Conservation (phyloP, 2,113 vertebrate genomes). For the Vidua macroura region DNA sequence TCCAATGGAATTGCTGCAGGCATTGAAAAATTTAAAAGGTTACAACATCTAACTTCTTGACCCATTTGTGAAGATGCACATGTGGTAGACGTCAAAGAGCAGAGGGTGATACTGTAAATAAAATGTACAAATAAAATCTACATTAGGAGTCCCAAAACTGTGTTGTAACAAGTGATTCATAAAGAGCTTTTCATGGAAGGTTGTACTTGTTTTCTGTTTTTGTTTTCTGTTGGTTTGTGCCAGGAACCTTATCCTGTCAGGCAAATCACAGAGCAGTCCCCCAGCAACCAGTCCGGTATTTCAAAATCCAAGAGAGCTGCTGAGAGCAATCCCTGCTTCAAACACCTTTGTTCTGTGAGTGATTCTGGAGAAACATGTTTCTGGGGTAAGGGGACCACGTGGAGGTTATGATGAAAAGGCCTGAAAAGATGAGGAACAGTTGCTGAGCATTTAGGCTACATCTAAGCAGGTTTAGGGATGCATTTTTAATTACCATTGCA, state of each 20-base stretch:
- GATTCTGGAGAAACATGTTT: background rate
- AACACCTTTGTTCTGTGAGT: slow-evolving; percentile 48
- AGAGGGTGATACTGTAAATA: background rate
- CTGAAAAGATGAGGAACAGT: background rate
- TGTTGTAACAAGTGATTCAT: background rate
- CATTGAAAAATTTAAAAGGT: background rate
- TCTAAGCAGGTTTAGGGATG: background rate
- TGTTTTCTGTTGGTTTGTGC: background rate
- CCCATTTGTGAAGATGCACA: background rate
- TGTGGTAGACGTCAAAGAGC: background rate
- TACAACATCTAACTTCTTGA: background rate
- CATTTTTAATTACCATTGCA: background rate
- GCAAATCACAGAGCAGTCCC: slow-evolving; percentile 30
- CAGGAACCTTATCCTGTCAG: slow-evolving; percentile 27
- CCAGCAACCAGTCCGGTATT: slow-evolving; percentile 1
- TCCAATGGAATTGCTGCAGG: background rate
- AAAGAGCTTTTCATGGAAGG: background rate
- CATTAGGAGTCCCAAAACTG: background rate
- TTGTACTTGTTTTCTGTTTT: background rate
- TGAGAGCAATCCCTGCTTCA: slow-evolving; percentile 14
- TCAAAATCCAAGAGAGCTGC: slow-evolving; percentile 39
- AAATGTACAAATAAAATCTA: background rate
- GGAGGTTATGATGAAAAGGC: background rate
- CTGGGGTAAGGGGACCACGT: background rate
- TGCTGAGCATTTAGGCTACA: background rate